phyloP scores from a whole-genome alignment of 2,113 vertebrate genomes.

The Ceyx melanurus region DNA sequence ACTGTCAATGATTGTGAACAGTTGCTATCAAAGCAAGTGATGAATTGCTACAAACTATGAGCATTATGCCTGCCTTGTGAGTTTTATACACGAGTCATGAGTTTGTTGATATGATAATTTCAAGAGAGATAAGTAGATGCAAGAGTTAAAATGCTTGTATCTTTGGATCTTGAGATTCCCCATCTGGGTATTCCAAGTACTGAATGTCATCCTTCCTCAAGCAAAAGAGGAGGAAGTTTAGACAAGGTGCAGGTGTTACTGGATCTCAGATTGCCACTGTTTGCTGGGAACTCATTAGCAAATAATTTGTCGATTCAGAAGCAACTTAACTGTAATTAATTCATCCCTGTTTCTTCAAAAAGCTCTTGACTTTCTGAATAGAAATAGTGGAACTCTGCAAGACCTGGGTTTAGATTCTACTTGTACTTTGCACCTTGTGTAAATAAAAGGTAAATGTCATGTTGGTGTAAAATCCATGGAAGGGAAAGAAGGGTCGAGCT shows the following conservation, averaged over 20 bases:
- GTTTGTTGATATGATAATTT: neutral
- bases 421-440: slow-evolving; percentile 49
- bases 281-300: neutral
- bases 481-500: neutral
- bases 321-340: neutral
- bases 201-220: slow-evolving; percentile 5
- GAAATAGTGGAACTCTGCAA: neutral
- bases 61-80: neutral
- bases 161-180: neutral
- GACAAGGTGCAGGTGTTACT: neutral
- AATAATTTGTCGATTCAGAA: neutral
- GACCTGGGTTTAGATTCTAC: neutral
- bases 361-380: neutral
- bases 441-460: neutral
- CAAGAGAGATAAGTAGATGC: neutral
- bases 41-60: neutral
- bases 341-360: neutral
- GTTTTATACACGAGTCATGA: neutral
- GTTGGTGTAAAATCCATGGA: neutral
- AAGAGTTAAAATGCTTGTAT: neutral
- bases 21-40: slow-evolving; percentile 7
- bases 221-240: neutral
- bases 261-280: neutral
- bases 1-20: neutral
- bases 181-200: neutral